phyloP scores from a whole-genome alignment of 1,140 invertebrate species.

The Nylanderia fulva region DNA sequence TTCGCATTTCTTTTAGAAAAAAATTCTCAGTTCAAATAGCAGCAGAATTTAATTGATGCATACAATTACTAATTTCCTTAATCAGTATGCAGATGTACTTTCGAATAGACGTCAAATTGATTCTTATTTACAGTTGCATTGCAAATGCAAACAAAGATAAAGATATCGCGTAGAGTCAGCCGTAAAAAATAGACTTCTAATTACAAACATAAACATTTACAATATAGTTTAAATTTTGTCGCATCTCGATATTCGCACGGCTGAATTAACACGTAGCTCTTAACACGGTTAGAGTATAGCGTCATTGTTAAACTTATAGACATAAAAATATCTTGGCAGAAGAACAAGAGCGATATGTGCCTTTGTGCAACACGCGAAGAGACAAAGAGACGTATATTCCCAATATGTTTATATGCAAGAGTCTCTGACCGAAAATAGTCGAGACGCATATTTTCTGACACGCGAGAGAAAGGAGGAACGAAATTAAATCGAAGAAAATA shows the following conservation, averaged over 20 bases:
- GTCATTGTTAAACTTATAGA: not conserved
- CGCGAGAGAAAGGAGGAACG: too few species aligned
- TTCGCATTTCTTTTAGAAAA: not conserved
- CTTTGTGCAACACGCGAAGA: not conserved
- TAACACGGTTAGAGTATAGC: not conserved
- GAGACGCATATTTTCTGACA: not conserved
- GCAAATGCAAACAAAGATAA: not conserved
- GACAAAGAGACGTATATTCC: not conserved
- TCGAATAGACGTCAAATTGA: not conserved
- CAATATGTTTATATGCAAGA: not conserved
- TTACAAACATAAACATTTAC: constrained; percentile 14
- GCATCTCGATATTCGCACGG: not conserved
- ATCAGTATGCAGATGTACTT: not conserved
- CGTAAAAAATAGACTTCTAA: not conserved
- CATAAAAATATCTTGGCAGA: constrained; percentile 16
- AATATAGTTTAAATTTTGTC: constrained; percentile 8
- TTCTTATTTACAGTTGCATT: not conserved
- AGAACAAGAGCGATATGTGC: not conserved
- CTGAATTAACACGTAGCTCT: not conserved
- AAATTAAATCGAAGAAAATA: not conserved
- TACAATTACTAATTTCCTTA: not conserved
- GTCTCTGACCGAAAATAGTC: not conserved
- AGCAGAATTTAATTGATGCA: not conserved
- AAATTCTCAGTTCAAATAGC: not conserved
- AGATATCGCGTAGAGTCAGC: not conserved